phyloP scores from a whole-genome alignment of 2,888 invertebrate species.

The Sicus ferrugineus region DNA sequence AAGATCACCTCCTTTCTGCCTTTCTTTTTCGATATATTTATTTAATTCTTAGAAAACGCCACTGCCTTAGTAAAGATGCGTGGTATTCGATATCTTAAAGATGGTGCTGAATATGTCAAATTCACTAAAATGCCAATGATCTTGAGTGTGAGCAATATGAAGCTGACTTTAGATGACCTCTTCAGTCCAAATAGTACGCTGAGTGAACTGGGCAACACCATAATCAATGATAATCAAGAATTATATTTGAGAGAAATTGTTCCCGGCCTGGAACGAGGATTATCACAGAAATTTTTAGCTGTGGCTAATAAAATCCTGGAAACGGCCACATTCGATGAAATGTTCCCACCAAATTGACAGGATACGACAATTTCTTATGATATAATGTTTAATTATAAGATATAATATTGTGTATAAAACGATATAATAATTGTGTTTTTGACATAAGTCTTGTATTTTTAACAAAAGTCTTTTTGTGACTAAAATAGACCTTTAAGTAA shows the following conservation, averaged over 20 bases:
- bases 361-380: background rate
- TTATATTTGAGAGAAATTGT: slow-evolving; percentile 61
- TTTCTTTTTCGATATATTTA: background rate
- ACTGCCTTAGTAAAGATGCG: slow-evolving; percentile 61
- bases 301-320: slow-evolving; percentile 61
- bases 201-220: slow-evolving; percentile 60
- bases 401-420: background rate
- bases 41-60: slow-evolving; percentile 54
- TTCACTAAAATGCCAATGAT: slow-evolving; percentile 60
- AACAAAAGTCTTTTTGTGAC: background rate
- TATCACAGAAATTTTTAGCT: slow-evolving; percentile 60
- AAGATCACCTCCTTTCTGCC: background rate
- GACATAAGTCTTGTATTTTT: no score
- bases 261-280: slow-evolving; percentile 61
- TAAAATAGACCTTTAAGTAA: no score
- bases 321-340: slow-evolving; percentile 63
- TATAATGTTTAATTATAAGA: background rate
- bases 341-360: slow-evolving; percentile 57
- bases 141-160: slow-evolving; percentile 57
- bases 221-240: slow-evolving; percentile 63
- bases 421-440: background rate
- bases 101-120: slow-evolving; percentile 59
- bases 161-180: slow-evolving; percentile 60
- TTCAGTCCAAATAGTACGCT: slow-evolving; percentile 61
- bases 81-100: slow-evolving; percentile 52